phyloP scores from a whole-genome alignment of 1,140 invertebrate species.

The Coelopa frigida region DNA sequence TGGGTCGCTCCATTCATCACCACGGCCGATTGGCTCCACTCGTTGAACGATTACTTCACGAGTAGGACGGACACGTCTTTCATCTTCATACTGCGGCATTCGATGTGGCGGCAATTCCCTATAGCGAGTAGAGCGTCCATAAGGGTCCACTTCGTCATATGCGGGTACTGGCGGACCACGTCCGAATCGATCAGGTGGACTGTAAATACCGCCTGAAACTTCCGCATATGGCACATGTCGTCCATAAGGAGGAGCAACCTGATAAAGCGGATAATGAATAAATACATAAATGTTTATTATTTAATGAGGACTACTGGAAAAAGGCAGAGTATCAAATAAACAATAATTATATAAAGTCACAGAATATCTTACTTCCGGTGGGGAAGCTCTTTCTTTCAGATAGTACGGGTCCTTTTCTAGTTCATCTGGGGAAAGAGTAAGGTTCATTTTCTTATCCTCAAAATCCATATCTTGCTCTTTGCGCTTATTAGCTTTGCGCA shows the following conservation, averaged over 20 bases:
- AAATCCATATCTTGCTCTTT: constrained; percentile 95
- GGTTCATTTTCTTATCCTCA: constrained; percentile 92
- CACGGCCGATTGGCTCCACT: constrained; percentile 55
- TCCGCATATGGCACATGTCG: constrained; percentile 10
- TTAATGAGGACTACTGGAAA: background rate
- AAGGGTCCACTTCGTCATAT: constrained; percentile 39
- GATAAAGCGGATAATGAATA: background rate
- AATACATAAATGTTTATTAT: background rate
- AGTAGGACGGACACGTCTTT: constrained; percentile 56
- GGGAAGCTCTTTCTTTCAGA: constrained; percentile 47
- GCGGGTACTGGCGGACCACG: constrained; percentile 21
- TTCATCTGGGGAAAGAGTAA: constrained; percentile 67
- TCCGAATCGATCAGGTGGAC: constrained; percentile 27
- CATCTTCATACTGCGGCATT: constrained; percentile 44
- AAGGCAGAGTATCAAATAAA: background rate
- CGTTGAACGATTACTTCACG: constrained; percentile 72
- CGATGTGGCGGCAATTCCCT: constrained; percentile 40
- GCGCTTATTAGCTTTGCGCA: constrained; percentile 82
- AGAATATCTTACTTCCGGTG: constrained; percentile 13
- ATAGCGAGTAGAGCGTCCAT: constrained; percentile 36
- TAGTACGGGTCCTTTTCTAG: constrained; percentile 85
- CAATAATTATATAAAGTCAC: background rate
- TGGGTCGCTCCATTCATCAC: constrained; percentile 87
- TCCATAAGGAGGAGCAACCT: constrained; percentile 10
- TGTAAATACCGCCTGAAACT: constrained; percentile 19